phyloP scores from a whole-genome alignment of 2,888 invertebrate species.

The Drosophila gaucha region DNA sequence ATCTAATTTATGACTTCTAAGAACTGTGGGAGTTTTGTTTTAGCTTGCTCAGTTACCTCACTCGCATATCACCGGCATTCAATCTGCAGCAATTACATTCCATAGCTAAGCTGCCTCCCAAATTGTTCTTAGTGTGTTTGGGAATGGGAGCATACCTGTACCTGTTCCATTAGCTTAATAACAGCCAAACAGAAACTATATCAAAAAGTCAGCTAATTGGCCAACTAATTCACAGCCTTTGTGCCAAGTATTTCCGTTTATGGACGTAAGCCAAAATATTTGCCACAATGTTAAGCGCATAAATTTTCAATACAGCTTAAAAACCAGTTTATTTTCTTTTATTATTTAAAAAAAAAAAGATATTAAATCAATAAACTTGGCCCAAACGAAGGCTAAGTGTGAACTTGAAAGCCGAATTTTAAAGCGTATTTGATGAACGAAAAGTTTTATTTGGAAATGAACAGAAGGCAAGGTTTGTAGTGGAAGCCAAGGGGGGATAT shows the following conservation, averaged over 20 bases:
- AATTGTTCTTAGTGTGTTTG: conserved; percentile 15
- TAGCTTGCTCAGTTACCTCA: background rate
- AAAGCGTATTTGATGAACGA: conserved; percentile 19
- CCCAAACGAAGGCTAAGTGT: conserved; percentile 46
- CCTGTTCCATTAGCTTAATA: conserved; percentile 33
- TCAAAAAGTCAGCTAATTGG: conserved; percentile 27
- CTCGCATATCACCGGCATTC: conserved; percentile 42
- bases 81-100: conserved; percentile 53
- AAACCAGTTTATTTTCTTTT: conserved; percentile 9
- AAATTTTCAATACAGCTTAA: conserved; percentile 9
- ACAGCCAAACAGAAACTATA: conserved; percentile 14
- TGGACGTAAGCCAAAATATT: conserved; percentile 11
- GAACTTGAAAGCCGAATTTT: conserved; percentile 41
- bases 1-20: conserved; percentile 74
- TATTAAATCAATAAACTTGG: conserved; percentile 44
- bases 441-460: conserved; percentile 1
- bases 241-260: conserved; percentile 11
- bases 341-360: conserved; percentile 15
- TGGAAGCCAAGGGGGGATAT: background rate
- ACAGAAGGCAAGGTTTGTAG: background rate
- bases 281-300: conserved; percentile 33
- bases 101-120: conserved; percentile 18
- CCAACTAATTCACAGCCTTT: conserved; percentile 23
- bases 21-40: conserved; percentile 68
- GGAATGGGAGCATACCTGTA: conserved; percentile 25